These are phyloP conservation scores for Drosophila suboccidentalis DNA, from an alignment of 2,888 invertebrate genomes.

Conservation along the genomic window DNA sequence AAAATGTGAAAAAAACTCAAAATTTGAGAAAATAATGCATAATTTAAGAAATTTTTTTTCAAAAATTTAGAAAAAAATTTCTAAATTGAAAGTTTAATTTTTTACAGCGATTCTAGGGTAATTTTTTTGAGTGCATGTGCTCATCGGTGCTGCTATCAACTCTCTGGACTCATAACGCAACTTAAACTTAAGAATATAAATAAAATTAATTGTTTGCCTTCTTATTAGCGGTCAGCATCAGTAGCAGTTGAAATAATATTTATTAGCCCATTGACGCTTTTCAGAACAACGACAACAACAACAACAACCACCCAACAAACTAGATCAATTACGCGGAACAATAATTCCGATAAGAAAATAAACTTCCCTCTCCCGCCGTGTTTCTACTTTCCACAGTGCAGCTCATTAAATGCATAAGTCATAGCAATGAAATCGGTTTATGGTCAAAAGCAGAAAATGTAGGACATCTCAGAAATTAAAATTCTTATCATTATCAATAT, in stretches of 20 bases:
- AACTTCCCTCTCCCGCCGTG: neutral
- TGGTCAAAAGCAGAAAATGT: constrained; percentile 26
- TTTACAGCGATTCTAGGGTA: too few species aligned
- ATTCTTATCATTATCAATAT: constrained; percentile 40
- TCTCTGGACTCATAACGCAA: neutral
- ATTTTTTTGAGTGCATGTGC: neutral
- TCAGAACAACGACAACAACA: constrained; percentile 1
- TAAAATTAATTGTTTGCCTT: constrained; percentile 41
- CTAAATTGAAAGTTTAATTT: too few species aligned
- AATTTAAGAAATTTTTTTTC: too few species aligned
- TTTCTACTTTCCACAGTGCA: neutral
- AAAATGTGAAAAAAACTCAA: too few species aligned
- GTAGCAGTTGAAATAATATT: constrained; percentile 66
- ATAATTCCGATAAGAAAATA: constrained; percentile 61
- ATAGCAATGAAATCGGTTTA: constrained; percentile 30
- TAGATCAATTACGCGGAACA: constrained; percentile 72
- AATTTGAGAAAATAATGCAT: too few species aligned
- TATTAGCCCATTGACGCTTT: constrained; percentile 39
- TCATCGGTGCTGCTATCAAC: neutral
- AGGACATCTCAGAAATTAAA: constrained; percentile 16
- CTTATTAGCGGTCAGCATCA: constrained; percentile 66
- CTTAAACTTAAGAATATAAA: neutral
- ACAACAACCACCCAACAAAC: constrained; percentile 20
- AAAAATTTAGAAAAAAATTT: too few species aligned
- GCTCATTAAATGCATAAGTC: neutral